Conservation (phyloP, 2,797 vertebrate species). For the Sebastes steindachneri region DNA sequence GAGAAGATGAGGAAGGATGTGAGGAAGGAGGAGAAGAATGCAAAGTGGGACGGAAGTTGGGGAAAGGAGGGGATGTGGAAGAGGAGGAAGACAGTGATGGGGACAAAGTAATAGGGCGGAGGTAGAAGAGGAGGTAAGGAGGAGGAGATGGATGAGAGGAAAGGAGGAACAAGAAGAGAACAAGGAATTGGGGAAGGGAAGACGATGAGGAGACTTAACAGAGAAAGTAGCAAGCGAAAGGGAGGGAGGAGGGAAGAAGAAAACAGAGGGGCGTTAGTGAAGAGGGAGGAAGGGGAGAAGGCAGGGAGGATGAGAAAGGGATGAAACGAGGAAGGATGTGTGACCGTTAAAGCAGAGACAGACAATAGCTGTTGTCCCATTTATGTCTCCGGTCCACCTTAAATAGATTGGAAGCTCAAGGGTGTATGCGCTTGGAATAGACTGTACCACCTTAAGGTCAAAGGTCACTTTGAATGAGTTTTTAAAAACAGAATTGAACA, state of each 20-base stretch:
- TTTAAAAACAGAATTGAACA: not conserved
- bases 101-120: not conserved
- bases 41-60: not conserved
- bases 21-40: not conserved
- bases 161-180: not conserved
- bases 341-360: not conserved
- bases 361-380: not conserved
- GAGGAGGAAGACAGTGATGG: not conserved
- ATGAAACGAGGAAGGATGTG: not conserved
- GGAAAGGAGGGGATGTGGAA: not conserved
- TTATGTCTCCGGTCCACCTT: slow-evolving; percentile 20
- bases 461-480: not conserved
- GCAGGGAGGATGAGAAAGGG: not conserved
- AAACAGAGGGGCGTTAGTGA: not conserved
- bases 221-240: not conserved
- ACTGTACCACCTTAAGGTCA: slow-evolving; percentile 6
- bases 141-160: not conserved
- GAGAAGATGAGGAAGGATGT: too few species aligned
- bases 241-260: not conserved
- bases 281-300: not conserved
- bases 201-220: not conserved
- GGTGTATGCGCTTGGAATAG: not conserved
- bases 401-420: not conserved
- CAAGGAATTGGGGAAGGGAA: not conserved
- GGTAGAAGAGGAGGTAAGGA: not conserved